Conservation (phyloP, 1,140 invertebrate species). For the Chionoecetes opilio region DNA sequence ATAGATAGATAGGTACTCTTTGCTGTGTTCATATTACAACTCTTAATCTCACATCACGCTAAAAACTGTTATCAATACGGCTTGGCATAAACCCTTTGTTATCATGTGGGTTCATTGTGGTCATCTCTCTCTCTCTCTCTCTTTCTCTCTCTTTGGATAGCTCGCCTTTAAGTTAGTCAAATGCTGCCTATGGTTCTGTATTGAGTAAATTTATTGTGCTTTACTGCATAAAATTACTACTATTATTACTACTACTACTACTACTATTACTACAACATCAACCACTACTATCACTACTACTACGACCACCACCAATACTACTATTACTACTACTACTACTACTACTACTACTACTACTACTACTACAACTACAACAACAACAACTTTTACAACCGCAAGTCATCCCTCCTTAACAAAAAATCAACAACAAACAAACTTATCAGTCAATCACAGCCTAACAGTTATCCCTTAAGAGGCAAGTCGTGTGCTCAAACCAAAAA, state of each 20-base stretch:
- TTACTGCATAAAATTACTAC: no score
- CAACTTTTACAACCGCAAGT: no score
- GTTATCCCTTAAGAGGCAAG: no score
- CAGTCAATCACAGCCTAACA: no score
- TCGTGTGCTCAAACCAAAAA: no score
- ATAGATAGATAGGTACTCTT: neutral
- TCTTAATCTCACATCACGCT: neutral
- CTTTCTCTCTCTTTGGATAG: neutral
- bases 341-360: conserved; percentile 29
- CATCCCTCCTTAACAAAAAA: no score
- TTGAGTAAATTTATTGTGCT: no score
- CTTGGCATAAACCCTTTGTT: neutral
- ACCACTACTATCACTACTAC: neutral
- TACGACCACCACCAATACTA: neutral
- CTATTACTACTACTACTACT: conserved; percentile 9
- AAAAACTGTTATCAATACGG: neutral
- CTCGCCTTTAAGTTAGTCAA: neutral
- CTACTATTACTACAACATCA: neutral
- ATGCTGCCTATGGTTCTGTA: neutral
- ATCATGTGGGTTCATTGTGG: neutral
- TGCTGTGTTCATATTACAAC: neutral
- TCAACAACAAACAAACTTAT: no score
- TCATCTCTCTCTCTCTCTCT: conserved; percentile 9
- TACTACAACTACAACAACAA: neutral
- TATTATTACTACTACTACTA: neutral